These are phyloP conservation scores for Dendrolimus punctatus DNA, from an alignment of 1,140 invertebrate species.

Conservation along the genomic window DNA sequence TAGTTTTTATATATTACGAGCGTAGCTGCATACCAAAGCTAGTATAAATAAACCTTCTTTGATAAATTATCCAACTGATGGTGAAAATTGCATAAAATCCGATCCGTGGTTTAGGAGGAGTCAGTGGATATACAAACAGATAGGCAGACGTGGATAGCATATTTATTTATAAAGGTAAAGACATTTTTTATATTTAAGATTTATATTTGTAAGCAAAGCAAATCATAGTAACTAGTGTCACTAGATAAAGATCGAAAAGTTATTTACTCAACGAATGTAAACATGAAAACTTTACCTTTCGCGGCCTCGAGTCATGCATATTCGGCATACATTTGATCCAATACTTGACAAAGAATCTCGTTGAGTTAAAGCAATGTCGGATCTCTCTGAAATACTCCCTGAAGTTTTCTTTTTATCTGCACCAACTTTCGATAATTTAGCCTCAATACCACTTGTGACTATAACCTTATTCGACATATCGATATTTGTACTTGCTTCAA, in stretches of 20 bases:
- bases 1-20: too few relatives aligned
- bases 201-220: too few relatives aligned
- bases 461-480: slow-evolving; percentile 37
- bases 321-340: slow-evolving; percentile 63
- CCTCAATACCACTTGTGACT: slow-evolving; percentile 23
- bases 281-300: slow-evolving; percentile 36
- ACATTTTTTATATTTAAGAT: too few relatives aligned
- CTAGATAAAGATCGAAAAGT: slow-evolving; percentile 1
- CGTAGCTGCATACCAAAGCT: too few relatives aligned
- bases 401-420: slow-evolving; percentile 44
- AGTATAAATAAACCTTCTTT: too few relatives aligned
- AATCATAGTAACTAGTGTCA: too few relatives aligned
- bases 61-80: too few relatives aligned
- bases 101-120: too few relatives aligned
- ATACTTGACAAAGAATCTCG: slow-evolving; percentile 61
- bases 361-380: slow-evolving; percentile 37
- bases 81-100: too few relatives aligned
- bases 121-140: too few relatives aligned
- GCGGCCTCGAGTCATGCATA: slow-evolving; percentile 63
- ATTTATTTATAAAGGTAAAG: too few relatives aligned
- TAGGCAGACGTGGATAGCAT: too few relatives aligned
- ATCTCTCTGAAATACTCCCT: slow-evolving; percentile 40
- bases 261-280: background rate
- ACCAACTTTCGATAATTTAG: slow-evolving; percentile 29
- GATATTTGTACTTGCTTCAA: slow-evolving; percentile 29